Percentiles rank a stretch among this genome's conserved stretches.
These are phyloP conservation scores for Dryomyza anilis DNA, from an alignment of 2,888 invertebrate genomes.

Conservation along the genomic window DNA sequence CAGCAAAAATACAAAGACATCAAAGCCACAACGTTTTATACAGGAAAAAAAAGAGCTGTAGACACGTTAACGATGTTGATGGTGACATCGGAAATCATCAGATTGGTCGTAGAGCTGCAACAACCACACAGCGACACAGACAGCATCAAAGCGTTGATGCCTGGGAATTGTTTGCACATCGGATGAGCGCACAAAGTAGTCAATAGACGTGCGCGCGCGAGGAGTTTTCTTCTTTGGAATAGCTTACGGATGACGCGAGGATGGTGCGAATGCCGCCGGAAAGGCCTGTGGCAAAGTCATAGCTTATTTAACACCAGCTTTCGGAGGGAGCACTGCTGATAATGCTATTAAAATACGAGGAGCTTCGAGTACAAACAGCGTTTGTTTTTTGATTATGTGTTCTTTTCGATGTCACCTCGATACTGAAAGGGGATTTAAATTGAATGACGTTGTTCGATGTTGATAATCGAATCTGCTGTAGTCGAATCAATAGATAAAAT, in stretches of 20 bases:
- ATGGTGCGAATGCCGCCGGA: too few relatives aligned
- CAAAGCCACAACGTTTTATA: conserved; percentile 43
- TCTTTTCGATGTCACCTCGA: too few relatives aligned
- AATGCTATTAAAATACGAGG: too few relatives aligned
- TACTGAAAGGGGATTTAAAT: too few relatives aligned
- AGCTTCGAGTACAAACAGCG: too few relatives aligned
- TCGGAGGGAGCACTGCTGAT: too few relatives aligned
- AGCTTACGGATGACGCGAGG: not conserved
- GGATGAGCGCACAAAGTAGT: conserved; percentile 45
- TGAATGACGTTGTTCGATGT: too few relatives aligned
- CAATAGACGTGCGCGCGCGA: not conserved
- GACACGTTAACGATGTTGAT: conserved; percentile 50
- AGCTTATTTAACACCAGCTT: not conserved
- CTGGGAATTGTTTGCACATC: conserved; percentile 56
- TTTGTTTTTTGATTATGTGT: too few relatives aligned
- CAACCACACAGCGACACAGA: not conserved
- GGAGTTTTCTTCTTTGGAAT: not conserved
- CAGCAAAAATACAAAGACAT: conserved; percentile 45
- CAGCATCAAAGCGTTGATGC: conserved; percentile 56
- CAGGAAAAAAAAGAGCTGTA: conserved; percentile 36
- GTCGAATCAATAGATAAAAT: too few relatives aligned
- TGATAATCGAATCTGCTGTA: too few relatives aligned
- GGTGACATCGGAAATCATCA: conserved; percentile 45
- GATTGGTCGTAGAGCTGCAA: conserved; percentile 32
- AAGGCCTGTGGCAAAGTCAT: too few relatives aligned